Conservation (phyloP, 2,888 invertebrate genomes). For the Hydraecia micacea region DNA sequence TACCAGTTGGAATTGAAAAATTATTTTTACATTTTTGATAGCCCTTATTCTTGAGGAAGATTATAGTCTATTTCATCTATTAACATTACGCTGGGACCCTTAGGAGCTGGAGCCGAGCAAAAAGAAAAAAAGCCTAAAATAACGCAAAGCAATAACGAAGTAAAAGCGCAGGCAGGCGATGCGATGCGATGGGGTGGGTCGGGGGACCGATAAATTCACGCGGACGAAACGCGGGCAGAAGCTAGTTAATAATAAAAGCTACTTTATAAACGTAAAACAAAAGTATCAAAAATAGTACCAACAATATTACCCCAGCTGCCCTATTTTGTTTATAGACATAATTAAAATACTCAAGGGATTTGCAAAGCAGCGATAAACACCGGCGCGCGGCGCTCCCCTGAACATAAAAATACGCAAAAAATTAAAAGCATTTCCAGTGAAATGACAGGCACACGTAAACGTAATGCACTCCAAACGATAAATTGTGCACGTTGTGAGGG, state of each 20-base stretch:
- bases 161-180: too few species aligned
- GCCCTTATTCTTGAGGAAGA: too few species aligned
- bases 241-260: neutral
- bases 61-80: too few species aligned
- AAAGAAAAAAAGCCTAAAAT: too few species aligned
- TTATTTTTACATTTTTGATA: too few species aligned
- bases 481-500: constrained; percentile 5
- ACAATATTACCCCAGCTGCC: neutral
- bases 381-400: constrained; percentile 19
- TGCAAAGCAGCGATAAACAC: constrained; percentile 28
- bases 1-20: too few species aligned
- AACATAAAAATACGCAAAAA: constrained; percentile 27
- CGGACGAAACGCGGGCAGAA: too few species aligned
- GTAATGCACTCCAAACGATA: constrained; percentile 21
- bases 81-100: too few species aligned
- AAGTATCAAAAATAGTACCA: neutral
- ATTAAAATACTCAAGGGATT: constrained; percentile 20
- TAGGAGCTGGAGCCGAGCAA: too few species aligned
- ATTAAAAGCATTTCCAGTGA: constrained; percentile 35
- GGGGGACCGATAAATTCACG: too few species aligned
- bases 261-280: neutral
- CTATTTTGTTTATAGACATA: constrained; percentile 16
- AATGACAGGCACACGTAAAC: constrained; percentile 24
- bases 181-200: too few species aligned
- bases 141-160: too few species aligned